Conservation (phyloP, 2,113 vertebrate species). For the Copsychus sechellarum region DNA sequence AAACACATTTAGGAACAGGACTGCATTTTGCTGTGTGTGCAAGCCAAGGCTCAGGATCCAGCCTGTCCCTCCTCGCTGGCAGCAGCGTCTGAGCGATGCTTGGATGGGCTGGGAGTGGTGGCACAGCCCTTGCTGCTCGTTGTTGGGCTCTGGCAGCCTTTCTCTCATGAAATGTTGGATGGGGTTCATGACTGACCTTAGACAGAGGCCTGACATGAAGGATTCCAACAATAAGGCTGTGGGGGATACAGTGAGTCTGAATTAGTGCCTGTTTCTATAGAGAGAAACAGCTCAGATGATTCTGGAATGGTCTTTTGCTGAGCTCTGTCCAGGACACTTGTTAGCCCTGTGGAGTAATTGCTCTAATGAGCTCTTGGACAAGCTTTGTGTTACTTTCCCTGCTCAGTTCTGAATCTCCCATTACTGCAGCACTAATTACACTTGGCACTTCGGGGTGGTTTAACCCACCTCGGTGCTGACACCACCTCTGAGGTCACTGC, state of each 20-base stretch:
- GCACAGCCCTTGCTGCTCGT: not conserved
- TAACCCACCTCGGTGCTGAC: not conserved
- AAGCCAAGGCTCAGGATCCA: not conserved
- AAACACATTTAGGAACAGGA: not conserved
- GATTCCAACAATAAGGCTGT: not conserved
- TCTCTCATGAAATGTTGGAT: not conserved
- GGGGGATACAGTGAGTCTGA: not conserved
- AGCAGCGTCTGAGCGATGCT: fast-evolving
- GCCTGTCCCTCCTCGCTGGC: not conserved
- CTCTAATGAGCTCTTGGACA: not conserved
- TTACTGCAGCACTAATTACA: not conserved
- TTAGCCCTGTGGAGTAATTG: not conserved
- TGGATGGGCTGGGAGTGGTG: not conserved
- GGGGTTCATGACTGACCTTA: not conserved
- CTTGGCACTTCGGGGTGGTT: fast-evolving
- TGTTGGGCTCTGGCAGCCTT: not conserved
- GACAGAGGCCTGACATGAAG: not conserved
- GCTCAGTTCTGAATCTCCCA: not conserved
- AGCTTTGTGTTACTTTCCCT: not conserved
- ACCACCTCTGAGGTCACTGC: not conserved
- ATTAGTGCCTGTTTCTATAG: not conserved
- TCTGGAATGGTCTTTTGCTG: not conserved
- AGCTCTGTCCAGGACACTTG: not conserved
- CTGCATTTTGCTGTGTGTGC: not conserved
- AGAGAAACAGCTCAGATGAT: not conserved